These are phyloP conservation scores for Antennarius maculatus DNA, from an alignment of 2,797 vertebrate genomes.

Conservation along the genomic window DNA sequence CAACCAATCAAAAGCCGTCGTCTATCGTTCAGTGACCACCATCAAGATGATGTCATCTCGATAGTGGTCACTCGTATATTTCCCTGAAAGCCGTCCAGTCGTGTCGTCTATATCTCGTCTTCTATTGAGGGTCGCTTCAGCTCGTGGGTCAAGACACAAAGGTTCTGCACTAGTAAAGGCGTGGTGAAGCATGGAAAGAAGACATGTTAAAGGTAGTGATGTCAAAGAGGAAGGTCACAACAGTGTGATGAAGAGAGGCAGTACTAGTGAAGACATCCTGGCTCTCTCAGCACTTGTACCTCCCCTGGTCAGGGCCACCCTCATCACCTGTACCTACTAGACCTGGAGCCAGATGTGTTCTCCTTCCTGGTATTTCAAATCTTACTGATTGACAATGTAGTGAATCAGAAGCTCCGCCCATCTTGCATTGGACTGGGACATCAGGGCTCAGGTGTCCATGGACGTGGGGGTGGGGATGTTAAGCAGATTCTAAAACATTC, in stretches of 20 bases:
- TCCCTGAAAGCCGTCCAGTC: no score
- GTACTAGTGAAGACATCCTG: constrained; percentile 68
- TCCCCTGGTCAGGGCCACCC: constrained; percentile 11
- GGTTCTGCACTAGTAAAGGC: no score
- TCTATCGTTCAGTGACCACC: no score
- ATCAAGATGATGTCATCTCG: no score
- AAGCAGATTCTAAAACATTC: constrained; percentile 15
- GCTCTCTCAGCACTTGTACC: constrained; percentile 41
- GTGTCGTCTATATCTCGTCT: no score
- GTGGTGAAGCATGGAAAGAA: no score
- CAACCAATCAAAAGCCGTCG: no score
- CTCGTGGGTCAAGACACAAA: no score
- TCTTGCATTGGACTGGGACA: constrained; percentile 16
- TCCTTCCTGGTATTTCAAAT: background rate
- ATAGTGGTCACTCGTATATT: no score
- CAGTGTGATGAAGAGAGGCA: constrained; percentile 73
- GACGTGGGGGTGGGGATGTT: background rate
- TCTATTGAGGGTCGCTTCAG: no score
- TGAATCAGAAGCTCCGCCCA: constrained; percentile 20
- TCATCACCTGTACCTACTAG: constrained; percentile 1
- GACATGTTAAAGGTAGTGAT: constrained; percentile 5
- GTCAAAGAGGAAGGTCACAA: constrained; percentile 42
- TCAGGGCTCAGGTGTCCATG: constrained; percentile 26
- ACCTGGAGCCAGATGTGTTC: background rate
- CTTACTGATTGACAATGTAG: constrained; percentile 4